A percentile compares a stretch with the other conserved stretches of the same genome.
Evolutionary conservation across 2,113 vertebrate species (phyloP).

Genomic region (Greenwoodochromis staneri): DNA sequence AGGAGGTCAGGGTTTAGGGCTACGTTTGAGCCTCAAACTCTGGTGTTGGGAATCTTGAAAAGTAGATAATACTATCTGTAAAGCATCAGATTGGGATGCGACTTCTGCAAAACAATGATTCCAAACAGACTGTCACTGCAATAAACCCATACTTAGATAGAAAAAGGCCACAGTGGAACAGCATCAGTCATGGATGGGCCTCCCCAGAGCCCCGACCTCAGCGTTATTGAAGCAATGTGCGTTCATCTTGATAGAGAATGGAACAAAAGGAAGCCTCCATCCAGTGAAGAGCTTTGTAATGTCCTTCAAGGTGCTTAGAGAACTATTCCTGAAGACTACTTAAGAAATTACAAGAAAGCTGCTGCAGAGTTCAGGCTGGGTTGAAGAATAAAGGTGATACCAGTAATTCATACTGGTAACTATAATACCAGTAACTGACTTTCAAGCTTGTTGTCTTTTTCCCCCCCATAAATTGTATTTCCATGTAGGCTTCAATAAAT

Average conservation of each 20-base stretch:
- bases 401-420: neutral
- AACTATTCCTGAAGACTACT: neutral
- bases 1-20: neutral
- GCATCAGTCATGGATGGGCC: neutral
- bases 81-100: neutral
- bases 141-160: neutral
- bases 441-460: neutral
- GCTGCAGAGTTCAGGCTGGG: neutral
- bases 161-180: neutral
- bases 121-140: neutral
- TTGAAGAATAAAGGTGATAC: neutral
- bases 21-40: neutral
- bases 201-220: neutral
- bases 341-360: neutral
- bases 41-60: neutral
- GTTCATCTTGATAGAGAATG: neutral
- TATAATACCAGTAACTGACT: neutral
- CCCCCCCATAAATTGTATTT: accelerated
- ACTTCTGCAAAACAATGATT: neutral
- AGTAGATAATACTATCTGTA: neutral
- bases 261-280: neutral
- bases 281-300: neutral
- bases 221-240: neutral
- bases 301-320: neutral
- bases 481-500: neutral